Base-by-base conservation (phyloP, 2,113 vertebrate genomes). In the Zapornia atra region DNA sequence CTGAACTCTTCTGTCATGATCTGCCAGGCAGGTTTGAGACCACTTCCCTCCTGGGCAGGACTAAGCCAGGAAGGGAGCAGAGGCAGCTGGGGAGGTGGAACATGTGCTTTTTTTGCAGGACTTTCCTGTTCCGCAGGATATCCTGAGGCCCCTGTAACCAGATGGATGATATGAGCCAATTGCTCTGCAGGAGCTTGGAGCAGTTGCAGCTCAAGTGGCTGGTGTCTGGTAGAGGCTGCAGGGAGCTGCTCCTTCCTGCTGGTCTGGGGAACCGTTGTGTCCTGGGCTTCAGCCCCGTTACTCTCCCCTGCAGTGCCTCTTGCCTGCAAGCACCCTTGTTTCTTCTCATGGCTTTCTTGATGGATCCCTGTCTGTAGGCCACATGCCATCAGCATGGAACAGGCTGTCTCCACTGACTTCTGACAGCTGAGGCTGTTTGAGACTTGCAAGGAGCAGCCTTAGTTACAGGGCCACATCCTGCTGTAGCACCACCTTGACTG, bases 41-140 rank as follows among this genome's bases (percentile, higher is more conserved):
- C 72, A 1, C 85, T 93, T 94, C 87, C 89, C 87, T 93, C 53
- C 60, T 4, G 65, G 65, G 64, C 91, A 81, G 88, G 69, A 68
- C 70, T 31, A 12, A 13, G 85, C 63, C 91, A 92, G 95, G 95
- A 95, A 85, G 75, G 78, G 90, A 91, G 88, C 50, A 82, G 48
- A 82, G 69, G 85, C 92, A 80, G 63, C 57, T 15, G 0, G 70
- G 85, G 90, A 94, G 68, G 64, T 82, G 85, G 78, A 54, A 87
- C 21, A 1, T 46, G 60, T 82, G 65, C 48, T 48, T 48, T 26
- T 63, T 84, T 84, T 84, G 85, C 88, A 88, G 93, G 53, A 88
- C 90, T 93, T 96, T 96, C 95, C 96, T 96, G 92, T 92, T 86
- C 82, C 73, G 83, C 96, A 93, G 95, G 96, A 96, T 97, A 94